Base-by-base conservation (phyloP, 2,888 invertebrate genomes). In the Tenodera sinensis region DNA sequence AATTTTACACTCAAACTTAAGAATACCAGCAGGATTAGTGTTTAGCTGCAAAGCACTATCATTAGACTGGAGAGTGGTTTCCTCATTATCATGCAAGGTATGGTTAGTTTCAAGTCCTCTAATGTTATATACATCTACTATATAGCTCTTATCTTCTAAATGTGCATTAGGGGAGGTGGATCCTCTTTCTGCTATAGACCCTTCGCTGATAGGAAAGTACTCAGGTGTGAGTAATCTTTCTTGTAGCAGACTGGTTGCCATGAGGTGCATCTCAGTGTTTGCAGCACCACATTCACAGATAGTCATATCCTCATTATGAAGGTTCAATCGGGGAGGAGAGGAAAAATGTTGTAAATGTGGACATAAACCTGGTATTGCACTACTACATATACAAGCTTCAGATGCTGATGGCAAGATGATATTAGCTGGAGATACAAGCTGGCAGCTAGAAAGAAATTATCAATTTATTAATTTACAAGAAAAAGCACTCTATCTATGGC, bases 361-460 rank as follows among this genome's bases (percentile, higher is more conserved):
- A 71, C 54, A 71, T 20, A 71, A 71, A 71, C 54, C 20, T 71
- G 54, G 54, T 71, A 25, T 71, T 71, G 54, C 54, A 71, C 20
- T 71, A 71, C 54, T 71, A 81, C 81, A 86, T 28, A 81, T 86
- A n/a, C 25, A 86, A 86, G 86, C 47, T 28, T 54, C 28, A 28
- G 42, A 30, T 71, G 81, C 86, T 54, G 54, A 71, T 86, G 54
- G 86, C 28, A 81, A 81, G 71, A 86, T 81, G 81, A 25, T 28
- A 81, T 86, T 86, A 86, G 86, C 71, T 28, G 86, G 54, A 81
- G 81, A n/a, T 86, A 81, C 54, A 86, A 81, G 30, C 86, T 86
- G 71, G 71, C 30, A 86, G 28, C 86, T 86, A 81, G 71, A 86
- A 86, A 71, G 20, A 71, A 20, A 71, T 71, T 25, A 71, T 25